Percentiles rank a stretch among this genome's conserved stretches.
Evolutionary conservation across 92 coral and sea anemone genomes (phyloP).

Genomic region (Meandrina meandrites): DNA sequence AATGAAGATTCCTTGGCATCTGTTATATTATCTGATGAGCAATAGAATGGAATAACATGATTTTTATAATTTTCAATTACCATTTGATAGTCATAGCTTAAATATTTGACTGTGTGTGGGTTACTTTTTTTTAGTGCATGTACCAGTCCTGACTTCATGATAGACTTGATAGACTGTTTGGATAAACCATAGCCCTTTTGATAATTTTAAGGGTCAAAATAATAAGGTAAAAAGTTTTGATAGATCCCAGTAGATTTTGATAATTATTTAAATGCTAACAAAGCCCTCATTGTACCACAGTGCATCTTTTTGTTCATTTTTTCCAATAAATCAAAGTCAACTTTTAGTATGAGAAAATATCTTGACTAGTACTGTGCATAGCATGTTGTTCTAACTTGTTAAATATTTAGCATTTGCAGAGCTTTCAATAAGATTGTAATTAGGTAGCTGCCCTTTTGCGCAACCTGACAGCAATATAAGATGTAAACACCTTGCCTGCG

Average conservation of each 20-base stretch:
- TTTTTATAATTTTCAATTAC: not conserved
- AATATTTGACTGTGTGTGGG: not conserved
- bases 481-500: no score
- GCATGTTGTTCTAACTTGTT: not conserved
- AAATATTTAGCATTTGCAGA: not conserved
- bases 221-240: not conserved
- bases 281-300: not conserved
- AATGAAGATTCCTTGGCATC: not conserved
- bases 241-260: not conserved
- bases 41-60: not conserved
- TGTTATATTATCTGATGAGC: not conserved
- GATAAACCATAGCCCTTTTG: not conserved
- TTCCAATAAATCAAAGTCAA: not conserved
- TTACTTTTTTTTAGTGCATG: not conserved
- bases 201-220: not conserved
- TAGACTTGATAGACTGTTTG: not conserved
- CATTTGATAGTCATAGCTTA: not conserved
- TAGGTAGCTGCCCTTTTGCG: no score
- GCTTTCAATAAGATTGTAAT: no score
- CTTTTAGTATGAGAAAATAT: not conserved
- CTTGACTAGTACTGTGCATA: not conserved
- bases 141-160: not conserved
- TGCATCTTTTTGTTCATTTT: not conserved
- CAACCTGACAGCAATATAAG: no score
- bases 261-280: not conserved